Evolutionary conservation across 1,140 invertebrate species (phyloP), one percentile per base, ranked within the genome.

Genomic region (Trichoplusia ni): DNA sequence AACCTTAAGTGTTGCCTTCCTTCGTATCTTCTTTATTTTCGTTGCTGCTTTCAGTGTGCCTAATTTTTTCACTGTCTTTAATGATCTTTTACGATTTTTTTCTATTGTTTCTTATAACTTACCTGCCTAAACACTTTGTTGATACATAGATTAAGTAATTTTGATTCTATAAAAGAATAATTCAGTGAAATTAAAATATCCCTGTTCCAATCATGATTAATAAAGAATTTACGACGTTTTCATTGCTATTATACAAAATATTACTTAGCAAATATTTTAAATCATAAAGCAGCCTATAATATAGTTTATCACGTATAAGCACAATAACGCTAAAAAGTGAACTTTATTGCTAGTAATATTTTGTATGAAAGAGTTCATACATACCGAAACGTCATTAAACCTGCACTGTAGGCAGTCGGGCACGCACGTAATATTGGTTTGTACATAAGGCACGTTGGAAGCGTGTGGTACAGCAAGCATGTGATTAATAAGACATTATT

Each of bases 401-500:
- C 11, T 35, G 51, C 51, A 54, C 51, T 27, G 35, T 37, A 54
- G 35, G 11, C 18, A 25, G 19, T 19, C 21, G 51, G 49, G 18
- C n/a, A 18, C 19, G 19, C 54, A 44, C 54, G 25, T 27, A 18
- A 25, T 35, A 56, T 54, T 58, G 46, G 46, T 14, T 25, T 21
- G 33, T 21, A 59, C 40, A 35, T 35, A 47, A 49, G 62, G 18
- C 25, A 71, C 29, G 14, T 58, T 58, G 21, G 40, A 53, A 75
- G 71, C 64, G 58, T 51, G 58, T 62, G 63, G 69, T 73, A 65
- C 62, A 38, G 25, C 51, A 51, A 67, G 79, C 80, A 82, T 81
- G 78, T 84, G 66, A 88, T 89, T 88, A 89, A 90, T 86, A 73
- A 79, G 53, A 72, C 63, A 68, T 87, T 86, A 74, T 90, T 90